Evolutionary conservation across 2,797 vertebrate species (phyloP).

Genomic region (Esox lucius): DNA sequence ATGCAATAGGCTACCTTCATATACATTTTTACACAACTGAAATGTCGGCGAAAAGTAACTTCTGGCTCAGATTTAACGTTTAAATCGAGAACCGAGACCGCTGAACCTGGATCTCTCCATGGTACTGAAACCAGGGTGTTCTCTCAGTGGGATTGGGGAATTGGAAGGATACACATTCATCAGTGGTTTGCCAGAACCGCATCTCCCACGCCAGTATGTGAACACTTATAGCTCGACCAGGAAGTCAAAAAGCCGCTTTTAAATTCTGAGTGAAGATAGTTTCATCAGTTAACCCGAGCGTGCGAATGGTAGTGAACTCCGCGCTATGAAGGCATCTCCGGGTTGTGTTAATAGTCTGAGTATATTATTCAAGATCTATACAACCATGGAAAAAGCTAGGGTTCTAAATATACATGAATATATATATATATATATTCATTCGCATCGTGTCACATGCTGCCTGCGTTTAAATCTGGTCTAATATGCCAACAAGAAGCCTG

Average conservation of each 20-base stretch:
- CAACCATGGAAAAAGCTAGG: not conserved
- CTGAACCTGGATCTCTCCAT: conserved; percentile 57
- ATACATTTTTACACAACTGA: not conserved
- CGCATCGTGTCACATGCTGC: not conserved
- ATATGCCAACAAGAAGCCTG: not conserved
- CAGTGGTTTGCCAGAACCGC: not conserved
- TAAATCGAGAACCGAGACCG: not conserved
- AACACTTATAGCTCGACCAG: not conserved
- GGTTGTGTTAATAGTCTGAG: conserved; percentile 24
- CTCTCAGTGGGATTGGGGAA: not conserved
- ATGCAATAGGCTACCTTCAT: not conserved
- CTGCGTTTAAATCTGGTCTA: not conserved
- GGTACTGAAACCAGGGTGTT: conserved; percentile 67
- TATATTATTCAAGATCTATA: not conserved
- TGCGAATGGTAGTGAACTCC: not conserved
- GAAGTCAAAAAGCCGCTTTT: no score
- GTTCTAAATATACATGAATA: no score
- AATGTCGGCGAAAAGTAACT: not conserved
- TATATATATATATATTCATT: not conserved
- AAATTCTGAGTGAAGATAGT: not conserved
- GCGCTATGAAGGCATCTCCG: conserved; percentile 12
- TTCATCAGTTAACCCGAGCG: conserved; percentile 13
- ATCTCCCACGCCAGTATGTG: not conserved
- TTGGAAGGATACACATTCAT: not conserved
- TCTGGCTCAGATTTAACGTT: not conserved